Evolutionary conservation across 1,140 invertebrate genomes (phyloP), one percentile per base, ranked within the genome.

Genomic region (Hycleus cichorii): DNA sequence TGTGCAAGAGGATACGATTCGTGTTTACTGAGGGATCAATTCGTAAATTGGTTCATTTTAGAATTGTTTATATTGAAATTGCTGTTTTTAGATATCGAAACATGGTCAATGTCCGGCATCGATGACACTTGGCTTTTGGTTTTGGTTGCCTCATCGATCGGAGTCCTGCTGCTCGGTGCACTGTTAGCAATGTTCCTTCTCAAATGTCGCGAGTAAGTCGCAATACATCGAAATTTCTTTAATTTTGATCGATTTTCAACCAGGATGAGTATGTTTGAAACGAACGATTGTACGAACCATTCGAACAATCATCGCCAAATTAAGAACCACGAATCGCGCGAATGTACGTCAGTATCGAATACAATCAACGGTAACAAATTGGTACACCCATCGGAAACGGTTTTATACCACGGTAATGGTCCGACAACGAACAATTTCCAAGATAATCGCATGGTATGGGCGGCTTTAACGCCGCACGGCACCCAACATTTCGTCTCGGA

Each of bases 121-220:
- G 88, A 89, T 58, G 87, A 90, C 66, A 88, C 89, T 0, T 91
- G 88, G 89, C 80, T 91, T 39, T 75, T 91, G 54, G 83, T 89
- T n/a, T 70, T 89, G 43, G 84, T 90, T 63, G 87, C 85, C 0
- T 89, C 85, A 39, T 88, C 87, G 64, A 81, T 90, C 47, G 88
- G 86, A 7, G 84, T 90, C 5, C 79, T 90, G 10, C 81, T 89
- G 49, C 77, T 91, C 10, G 88, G 87, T 48, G 84, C 87, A 3
- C 73, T 91, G 12, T 74, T 92, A 25, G 87, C 88, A 0, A 79
- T 89, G 11, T 83, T 90, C 60, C 78, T 91, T 18, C 80, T 90
- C 39, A 87, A 88, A 70, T 90, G 86, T 74, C 80, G 87, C 82
- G 86, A 89, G 87, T 90, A 78, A 85, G 86, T 86, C 57, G 2